phyloP scores from a whole-genome alignment of 2,797 vertebrate genomes.

The Brachymystax lenok region DNA sequence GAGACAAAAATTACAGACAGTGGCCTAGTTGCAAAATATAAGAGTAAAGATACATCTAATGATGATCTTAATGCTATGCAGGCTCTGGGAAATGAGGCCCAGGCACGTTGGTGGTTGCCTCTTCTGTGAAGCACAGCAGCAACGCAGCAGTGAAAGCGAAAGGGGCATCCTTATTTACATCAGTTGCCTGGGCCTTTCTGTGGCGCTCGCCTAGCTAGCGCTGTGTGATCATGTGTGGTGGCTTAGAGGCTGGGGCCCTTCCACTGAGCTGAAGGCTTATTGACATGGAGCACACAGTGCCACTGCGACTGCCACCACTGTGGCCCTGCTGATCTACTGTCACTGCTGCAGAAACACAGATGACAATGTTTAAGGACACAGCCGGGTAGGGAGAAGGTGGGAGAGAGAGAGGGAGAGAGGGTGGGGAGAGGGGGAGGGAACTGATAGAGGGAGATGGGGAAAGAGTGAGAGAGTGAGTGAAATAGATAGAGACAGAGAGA shows the following conservation, averaged over 20 bases:
- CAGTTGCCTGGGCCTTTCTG: conserved; percentile 33
- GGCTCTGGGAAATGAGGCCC: too few relatives aligned
- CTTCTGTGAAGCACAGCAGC: background rate
- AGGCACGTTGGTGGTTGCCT: background rate
- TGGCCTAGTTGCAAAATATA: too few relatives aligned
- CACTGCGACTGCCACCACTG: conserved; percentile 40
- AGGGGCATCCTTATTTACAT: conserved; percentile 5
- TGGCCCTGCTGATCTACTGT: conserved; percentile 36
- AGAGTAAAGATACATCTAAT: too few relatives aligned
- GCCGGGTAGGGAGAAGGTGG: conserved; percentile 16
- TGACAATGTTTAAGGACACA: conserved; percentile 54
- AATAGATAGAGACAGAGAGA: background rate
- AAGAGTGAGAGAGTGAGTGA: background rate
- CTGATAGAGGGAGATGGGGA: background rate
- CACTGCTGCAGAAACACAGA: conserved; percentile 46
- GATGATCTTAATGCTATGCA: too few relatives aligned
- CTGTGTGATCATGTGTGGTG: conserved; percentile 27
- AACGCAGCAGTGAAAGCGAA: background rate
- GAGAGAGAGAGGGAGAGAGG: background rate
- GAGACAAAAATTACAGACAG: too few relatives aligned
- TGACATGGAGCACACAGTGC: conserved; percentile 52
- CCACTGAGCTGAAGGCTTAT: conserved; percentile 48
- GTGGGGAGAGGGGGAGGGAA: background rate
- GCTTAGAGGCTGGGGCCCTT: conserved; percentile 41
- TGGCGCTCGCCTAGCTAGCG: conserved; percentile 1